These are phyloP conservation scores for Drosophila neutralis DNA, from an alignment of 2,888 invertebrate species.

Conservation along the genomic window DNA sequence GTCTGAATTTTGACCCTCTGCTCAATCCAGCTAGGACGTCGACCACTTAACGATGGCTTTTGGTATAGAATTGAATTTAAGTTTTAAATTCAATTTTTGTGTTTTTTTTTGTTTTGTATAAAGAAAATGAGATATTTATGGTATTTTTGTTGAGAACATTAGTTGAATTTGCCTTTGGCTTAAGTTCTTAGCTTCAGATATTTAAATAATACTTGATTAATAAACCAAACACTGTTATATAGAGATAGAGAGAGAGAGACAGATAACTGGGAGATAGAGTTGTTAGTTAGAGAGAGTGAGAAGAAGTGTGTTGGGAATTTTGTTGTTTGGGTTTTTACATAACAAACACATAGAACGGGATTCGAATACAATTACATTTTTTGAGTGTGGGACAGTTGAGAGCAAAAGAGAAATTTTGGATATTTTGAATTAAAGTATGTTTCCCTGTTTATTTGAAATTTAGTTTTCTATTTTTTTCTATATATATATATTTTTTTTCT, in stretches of 20 bases:
- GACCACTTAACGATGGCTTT: constrained; percentile 85
- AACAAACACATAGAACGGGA: constrained; percentile 73
- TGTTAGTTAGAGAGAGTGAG: constrained; percentile 49
- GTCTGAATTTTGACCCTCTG: constrained; percentile 85
- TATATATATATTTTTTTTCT: neutral
- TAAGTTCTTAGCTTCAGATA: constrained; percentile 53
- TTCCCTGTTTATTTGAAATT: constrained; percentile 4
- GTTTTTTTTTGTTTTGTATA: constrained; percentile 21
- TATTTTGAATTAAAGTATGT: neutral
- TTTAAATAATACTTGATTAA: constrained; percentile 70
- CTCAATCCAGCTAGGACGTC: constrained; percentile 85
- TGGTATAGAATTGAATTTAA: constrained; percentile 67
- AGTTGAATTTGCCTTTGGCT: constrained; percentile 38
- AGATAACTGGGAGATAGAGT: constrained; percentile 43
- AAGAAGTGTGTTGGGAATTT: constrained; percentile 58
- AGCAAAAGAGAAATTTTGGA: constrained; percentile 24
- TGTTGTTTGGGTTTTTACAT: constrained; percentile 56
- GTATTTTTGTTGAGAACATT: constrained; percentile 25
- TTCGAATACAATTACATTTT: constrained; percentile 59
- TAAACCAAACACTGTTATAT: constrained; percentile 59
- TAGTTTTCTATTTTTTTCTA: constrained; percentile 1
- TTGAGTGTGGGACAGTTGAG: constrained; percentile 41
- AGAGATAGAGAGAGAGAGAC: constrained; percentile 43
- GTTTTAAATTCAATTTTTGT: constrained; percentile 45
- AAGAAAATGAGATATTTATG: constrained; percentile 57